Base-by-base conservation (phyloP, 2,113 vertebrate species). In the Oryzias celebensis region DNA sequence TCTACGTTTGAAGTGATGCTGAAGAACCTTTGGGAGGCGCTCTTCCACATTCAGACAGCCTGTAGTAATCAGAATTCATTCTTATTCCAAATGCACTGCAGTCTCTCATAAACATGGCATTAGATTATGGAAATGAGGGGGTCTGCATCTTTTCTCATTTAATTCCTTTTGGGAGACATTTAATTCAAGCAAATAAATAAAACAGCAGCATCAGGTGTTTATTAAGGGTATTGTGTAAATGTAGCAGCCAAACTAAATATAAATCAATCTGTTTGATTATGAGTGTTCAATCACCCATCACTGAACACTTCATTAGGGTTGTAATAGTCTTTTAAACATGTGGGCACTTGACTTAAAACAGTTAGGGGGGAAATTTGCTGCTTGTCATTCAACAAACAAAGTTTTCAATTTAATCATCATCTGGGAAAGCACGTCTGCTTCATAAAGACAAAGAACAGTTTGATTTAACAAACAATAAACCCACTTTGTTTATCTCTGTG, bases 111-210 rank as follows among this genome's bases (percentile, higher is more conserved):
- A 87, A 86, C 87, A 82, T 66, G 85, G 85, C 85, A 92, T 90
- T 93, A 87, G 86, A 91, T 93, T 92, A 91, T 92, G 91, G 73
- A 90, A 91, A 93, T 92, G 88, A 90, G 83, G 28, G 8, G 74
- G 88, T 67, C 85, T 69, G 86, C 83, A 87, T 87, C 89, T 76
- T 81, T 85, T 86, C 77, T 73, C 53, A 31, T 85, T 87, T 89
- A 89, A 91, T 92, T 92, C 83, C 90, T 87, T 89, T 90, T 80
- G 89, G 89, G 85, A 90, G 85, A 71, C 82, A 20, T 89, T 90
- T 92, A 87, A 92, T 92, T 91, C 89, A 85, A 90, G 81, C 82
- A 90, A 89, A 90, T 90, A 89, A 89, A 88, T 90, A 91, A 88
- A 87, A 86, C 57, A 8, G 68, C 76, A 48, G 82, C 87, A 88